phyloP scores from a whole-genome alignment of 2,888 invertebrate genomes.

The Diachrysia chrysitis region DNA sequence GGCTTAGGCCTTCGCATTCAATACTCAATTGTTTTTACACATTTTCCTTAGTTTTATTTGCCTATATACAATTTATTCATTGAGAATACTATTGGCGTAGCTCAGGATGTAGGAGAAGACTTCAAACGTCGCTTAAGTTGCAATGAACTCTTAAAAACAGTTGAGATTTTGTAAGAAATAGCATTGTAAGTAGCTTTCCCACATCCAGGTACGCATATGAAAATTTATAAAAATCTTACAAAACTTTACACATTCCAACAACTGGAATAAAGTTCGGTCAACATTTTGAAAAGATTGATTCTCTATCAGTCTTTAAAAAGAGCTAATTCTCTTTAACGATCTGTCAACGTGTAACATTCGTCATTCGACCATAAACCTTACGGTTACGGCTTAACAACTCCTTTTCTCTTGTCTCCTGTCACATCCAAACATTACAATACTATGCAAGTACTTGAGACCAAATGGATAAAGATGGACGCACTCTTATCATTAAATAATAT shows the following conservation, averaged over 20 bases:
- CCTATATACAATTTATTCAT: constrained; percentile 11
- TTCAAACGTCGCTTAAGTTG: background rate
- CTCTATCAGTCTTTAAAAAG: constrained; percentile 50
- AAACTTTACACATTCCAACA: constrained; percentile 6
- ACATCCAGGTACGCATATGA: constrained; percentile 13
- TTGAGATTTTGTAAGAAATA: background rate
- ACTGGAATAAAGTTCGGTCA: constrained; percentile 14
- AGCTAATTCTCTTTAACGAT: constrained; percentile 27
- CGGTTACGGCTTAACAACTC: background rate
- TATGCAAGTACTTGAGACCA: constrained; percentile 1
- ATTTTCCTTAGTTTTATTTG: constrained; percentile 19
- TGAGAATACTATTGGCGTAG: constrained; percentile 13
- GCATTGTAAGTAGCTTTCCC: constrained; percentile 6
- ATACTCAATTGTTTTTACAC: constrained; percentile 18
- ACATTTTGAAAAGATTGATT: constrained; percentile 41
- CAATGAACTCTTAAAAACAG: background rate
- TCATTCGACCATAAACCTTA: background rate
- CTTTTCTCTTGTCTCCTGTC: background rate
- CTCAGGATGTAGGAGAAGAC: constrained; percentile 16
- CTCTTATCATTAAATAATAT: background rate
- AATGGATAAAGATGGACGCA: background rate
- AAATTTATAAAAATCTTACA: constrained; percentile 21
- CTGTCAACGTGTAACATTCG: constrained; percentile 10
- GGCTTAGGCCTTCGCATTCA: background rate
- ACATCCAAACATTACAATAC: background rate